phyloP scores from a whole-genome alignment of 1,140 invertebrate species.

The Pseudomyrmex flavicornis region DNA sequence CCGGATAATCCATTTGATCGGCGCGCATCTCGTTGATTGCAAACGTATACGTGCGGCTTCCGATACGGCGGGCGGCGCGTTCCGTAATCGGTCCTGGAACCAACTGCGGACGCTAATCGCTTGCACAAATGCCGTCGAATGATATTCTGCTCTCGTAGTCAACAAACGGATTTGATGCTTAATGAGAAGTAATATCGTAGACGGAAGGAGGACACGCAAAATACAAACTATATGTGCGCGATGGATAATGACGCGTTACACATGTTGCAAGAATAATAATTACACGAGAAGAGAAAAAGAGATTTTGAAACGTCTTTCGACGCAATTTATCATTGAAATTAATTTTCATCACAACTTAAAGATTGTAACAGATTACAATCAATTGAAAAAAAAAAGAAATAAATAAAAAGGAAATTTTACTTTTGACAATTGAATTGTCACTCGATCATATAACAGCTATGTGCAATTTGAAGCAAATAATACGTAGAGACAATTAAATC shows the following conservation, averaged over 20 bases:
- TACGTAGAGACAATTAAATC: neutral
- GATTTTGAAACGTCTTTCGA: neutral
- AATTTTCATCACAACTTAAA: neutral
- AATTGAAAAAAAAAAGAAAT: neutral
- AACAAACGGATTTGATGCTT: conserved; percentile 21
- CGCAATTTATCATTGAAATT: neutral
- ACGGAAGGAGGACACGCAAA: conserved; percentile 2
- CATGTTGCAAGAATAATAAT: conserved; percentile 19
- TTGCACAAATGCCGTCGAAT: conserved; percentile 10
- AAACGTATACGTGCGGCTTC: conserved; percentile 1
- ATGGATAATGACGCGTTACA: conserved; percentile 8
- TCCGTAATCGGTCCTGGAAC: neutral
- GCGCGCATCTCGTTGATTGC: conserved; percentile 26
- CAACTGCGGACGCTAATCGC: conserved; percentile 28
- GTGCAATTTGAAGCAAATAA: too few species aligned
- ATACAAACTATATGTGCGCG: conserved; percentile 15
- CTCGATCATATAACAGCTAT: too few species aligned
- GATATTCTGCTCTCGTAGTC: conserved; percentile 15
- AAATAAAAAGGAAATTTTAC: too few species aligned
- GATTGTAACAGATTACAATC: too few species aligned
- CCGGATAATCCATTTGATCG: conserved; percentile 45
- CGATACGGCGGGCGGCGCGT: neutral
- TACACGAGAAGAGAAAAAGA: neutral
- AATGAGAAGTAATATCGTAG: conserved; percentile 26
- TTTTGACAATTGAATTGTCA: too few species aligned